Conservation (phyloP, 2,797 vertebrate species). For the Chelonia mydas region DNA sequence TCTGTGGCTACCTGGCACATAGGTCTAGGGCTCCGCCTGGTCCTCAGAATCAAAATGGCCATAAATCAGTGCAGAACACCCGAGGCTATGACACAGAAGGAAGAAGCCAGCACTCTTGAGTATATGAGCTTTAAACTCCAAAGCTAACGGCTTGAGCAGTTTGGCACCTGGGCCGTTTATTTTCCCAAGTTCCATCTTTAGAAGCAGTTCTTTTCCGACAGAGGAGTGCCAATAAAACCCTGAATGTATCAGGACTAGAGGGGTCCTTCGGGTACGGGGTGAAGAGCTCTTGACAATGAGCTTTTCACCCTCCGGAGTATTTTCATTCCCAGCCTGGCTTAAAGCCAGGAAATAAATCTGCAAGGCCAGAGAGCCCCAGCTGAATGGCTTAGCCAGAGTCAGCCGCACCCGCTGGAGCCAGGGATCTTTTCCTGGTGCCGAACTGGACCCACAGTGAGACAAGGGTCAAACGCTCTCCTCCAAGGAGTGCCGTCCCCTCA, state of each 20-base stretch:
- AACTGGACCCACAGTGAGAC: fast-evolving
- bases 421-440: neutral
- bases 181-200: conserved; percentile 53
- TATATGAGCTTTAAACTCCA: neutral
- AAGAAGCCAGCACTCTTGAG: neutral
- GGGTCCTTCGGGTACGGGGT: conserved; percentile 74
- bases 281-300: conserved; percentile 75
- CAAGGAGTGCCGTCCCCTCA: neutral
- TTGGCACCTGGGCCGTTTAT: neutral
- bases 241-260: conserved; percentile 73
- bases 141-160: conserved; percentile 3
- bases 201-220: conserved; percentile 65
- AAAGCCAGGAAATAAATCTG: conserved; percentile 75
- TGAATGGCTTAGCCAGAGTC: neutral
- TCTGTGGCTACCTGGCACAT: neutral
- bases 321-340: conserved; percentile 71
- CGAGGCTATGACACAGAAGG: neutral
- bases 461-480: neutral
- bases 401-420: neutral
- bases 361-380: neutral
- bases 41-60: neutral
- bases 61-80: fast-evolving
- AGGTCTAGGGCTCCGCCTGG: neutral
- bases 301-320: conserved; percentile 75
- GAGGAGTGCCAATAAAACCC: conserved; percentile 74